Base-by-base conservation (phyloP, 2,888 invertebrate genomes). In the Chromoteleia sp. region DNA sequence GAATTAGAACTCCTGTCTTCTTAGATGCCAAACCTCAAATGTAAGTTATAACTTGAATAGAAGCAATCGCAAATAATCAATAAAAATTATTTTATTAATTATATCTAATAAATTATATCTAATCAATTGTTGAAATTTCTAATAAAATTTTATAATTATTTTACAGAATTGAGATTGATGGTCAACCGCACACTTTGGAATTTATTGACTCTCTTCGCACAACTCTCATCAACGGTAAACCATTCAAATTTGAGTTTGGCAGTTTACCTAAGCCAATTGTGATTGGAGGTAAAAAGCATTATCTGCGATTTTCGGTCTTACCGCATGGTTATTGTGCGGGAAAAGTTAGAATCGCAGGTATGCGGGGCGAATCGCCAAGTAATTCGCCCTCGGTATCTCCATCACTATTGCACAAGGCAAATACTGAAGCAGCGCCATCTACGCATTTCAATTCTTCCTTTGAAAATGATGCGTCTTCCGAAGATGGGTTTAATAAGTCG, bases 21-120 rank as follows among this genome's bases (percentile, higher is more conserved):
- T 92, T 98, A 52, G 97, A 98, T 91, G 95, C 96, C 0, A 96
- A 96, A 90, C 94, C 96, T 8, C 98, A 98, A 91, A 95, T 94
- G 89, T 92, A 83, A 90, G 88, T 86, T 29, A 36, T 43, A 2
- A 17, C 12, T 43, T 8, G 10, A 4, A 33, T 33, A 4, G 5
- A 25, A 25, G 25, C 25, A 25, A 25, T 25, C 25, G 25, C 25
- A 25, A 33, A 5, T 10, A 10, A 8, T 33, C 33, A 1, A 1
- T 33, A 33, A 33, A n/a, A n/a, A n/a, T 25, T 25, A 25, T 25
- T 25, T 4, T 25, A 25, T 39, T 39, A 14, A 39, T 39, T 39
- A 4, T n/a, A 33, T 6, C 7, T 8, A 8, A 33, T 33, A 8
- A 1, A 8, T 33, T 33, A 33, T 33, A 33, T 8, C n/a, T n/a